phyloP scores from a whole-genome alignment of 2,113 vertebrate species.

The Parus major region DNA sequence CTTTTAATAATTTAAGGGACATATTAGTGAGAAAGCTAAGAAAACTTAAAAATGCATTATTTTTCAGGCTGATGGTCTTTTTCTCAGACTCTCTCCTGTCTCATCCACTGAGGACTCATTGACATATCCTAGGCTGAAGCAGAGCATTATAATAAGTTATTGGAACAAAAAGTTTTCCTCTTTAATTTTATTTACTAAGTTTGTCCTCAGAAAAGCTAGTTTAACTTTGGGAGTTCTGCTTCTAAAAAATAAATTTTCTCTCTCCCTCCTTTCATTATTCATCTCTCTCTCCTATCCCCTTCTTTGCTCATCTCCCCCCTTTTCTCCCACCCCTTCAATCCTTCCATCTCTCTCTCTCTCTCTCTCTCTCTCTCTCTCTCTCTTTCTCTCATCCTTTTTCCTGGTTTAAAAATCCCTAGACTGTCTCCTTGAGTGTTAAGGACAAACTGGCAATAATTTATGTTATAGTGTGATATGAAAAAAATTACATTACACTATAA shows the following conservation, averaged over 20 bases:
- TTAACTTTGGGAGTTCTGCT: neutral
- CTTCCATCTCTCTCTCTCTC: neutral
- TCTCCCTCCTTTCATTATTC: neutral
- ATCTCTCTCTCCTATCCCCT: neutral
- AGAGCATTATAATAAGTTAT: neutral
- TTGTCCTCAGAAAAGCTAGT: neutral
- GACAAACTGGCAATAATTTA: slow-evolving; percentile 81
- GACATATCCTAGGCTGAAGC: neutral
- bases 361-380: neutral
- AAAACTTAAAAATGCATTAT: slow-evolving; percentile 27
- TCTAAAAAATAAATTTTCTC: neutral
- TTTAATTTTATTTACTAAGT: neutral
- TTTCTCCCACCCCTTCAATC: neutral
- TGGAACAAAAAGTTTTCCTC: neutral
- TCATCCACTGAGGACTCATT: neutral
- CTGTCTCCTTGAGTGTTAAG: slow-evolving; percentile 77
- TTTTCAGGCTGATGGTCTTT: neutral
- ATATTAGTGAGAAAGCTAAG: slow-evolving; percentile 6
- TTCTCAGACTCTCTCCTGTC: neutral
- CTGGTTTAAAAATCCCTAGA: slow-evolving; percentile 27
- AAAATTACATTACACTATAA: slow-evolving; percentile 76
- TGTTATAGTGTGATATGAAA: slow-evolving; percentile 72
- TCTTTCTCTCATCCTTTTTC: slow-evolving; percentile 6
- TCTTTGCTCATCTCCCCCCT: neutral
- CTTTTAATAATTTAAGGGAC: slow-evolving; percentile 52